Evolutionary conservation across 1,140 invertebrate species (phyloP), one percentile per base, ranked within the genome.

Genomic region (Leptinotarsa undecemlineata): DNA sequence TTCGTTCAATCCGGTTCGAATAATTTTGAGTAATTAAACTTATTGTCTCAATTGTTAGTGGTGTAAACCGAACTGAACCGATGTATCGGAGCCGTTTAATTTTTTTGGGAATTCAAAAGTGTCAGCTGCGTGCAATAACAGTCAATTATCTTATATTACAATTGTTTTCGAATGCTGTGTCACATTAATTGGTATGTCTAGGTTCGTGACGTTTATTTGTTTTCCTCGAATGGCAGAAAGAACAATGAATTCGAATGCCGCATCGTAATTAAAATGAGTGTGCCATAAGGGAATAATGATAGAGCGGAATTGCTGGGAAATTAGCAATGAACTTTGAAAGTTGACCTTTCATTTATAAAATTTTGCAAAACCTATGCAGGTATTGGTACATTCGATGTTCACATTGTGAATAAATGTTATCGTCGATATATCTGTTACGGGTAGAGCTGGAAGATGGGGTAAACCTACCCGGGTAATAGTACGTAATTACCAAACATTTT

Each of bases 111-210:
- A 57, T 57, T 57, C 51, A 57, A 57, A 19, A 57, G 15, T 17
- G 6, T 57, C 51, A 57, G 51, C 51, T 57, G 51, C 51, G 51
- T 57, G 51, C 17, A 15, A 57, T 19, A 42, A 57, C 17, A 57
- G 15, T 57, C 51, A 57, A 57, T 57, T 57, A 57, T 57, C 15
- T 57, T 57, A 57, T 57, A 57, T 57, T 57, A 57, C 1, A 1
- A 57, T 57, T 57, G 51, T 57, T 57, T 57, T 57, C 15, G 51
- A 57, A 57, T 57, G 51, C 51, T 57, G 51, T 57, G 17, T 57
- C 51, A 57, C 11, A 57, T 57, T 57, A 57, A 57, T 57, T 57
- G 51, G 15, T 19, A 5, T 57, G 51, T 57, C 51, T 57, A 57
- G 51, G 15, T 57, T 57, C 5, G 51, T 57, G 51, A 57, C 51